Evolutionary conservation across 1,140 invertebrate species (phyloP).

Genomic region (Whitmania pigra): DNA sequence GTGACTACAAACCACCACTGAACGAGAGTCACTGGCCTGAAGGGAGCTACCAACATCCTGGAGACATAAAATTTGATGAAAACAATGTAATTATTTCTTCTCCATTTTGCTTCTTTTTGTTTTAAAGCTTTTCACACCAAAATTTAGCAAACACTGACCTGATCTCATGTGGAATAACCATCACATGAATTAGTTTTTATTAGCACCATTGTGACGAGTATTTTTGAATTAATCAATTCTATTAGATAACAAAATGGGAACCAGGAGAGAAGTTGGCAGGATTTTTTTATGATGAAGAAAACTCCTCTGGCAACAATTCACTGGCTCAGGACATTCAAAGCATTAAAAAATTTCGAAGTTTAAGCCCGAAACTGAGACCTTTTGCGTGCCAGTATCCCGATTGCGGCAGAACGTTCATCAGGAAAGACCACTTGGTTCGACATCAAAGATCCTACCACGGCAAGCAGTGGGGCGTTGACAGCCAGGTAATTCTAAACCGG

Average conservation of each 20-base stretch:
- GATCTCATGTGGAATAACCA: not conserved
- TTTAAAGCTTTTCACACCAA: no score
- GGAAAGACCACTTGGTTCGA: constrained; percentile 11
- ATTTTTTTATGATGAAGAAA: not conserved
- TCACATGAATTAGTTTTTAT: not conserved
- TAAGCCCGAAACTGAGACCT: constrained; percentile 7
- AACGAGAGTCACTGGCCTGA: no score
- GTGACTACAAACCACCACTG: no score
- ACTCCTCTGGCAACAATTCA: no score
- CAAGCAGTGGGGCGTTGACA: constrained; percentile 3
- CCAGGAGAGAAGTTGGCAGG: not conserved
- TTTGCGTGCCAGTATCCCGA: constrained; percentile 14
- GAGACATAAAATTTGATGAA: no score
- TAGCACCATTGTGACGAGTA: not conserved
- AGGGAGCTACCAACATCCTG: no score
- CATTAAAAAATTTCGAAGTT: no score
- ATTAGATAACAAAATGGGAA: constrained; percentile 3
- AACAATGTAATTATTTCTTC: no score
- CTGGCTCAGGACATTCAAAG: no score
- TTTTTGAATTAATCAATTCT: not conserved
- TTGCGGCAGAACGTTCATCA: constrained; percentile 11
- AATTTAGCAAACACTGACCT: not conserved
- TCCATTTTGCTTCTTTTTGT: no score
- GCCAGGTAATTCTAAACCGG: not conserved
- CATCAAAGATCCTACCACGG: constrained; percentile 7